A percentile compares a stretch with the other conserved stretches of the same genome.
Conservation (phyloP, 2,797 vertebrate genomes). For the Syngnathus rostellatus region DNA sequence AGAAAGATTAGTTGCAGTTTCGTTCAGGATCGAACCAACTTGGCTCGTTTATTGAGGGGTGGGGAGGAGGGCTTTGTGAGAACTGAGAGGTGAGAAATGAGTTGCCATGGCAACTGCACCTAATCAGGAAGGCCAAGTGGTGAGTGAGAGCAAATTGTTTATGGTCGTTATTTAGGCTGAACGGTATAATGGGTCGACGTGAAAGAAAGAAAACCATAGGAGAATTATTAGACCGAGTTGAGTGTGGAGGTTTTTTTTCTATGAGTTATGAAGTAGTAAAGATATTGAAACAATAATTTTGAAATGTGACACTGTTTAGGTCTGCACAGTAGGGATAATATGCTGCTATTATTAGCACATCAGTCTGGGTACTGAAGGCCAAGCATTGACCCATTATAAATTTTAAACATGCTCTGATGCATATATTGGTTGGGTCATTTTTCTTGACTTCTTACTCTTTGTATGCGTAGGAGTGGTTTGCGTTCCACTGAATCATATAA, state of each 20-base stretch:
- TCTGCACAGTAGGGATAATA: neutral
- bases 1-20: conserved; percentile 40
- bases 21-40: conserved; percentile 46
- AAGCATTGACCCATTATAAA: neutral
- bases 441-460: neutral
- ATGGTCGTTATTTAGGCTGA: conserved; percentile 24
- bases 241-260: too few species aligned
- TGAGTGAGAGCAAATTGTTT: conserved; percentile 37
- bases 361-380: neutral
- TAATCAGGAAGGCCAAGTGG: conserved; percentile 37
- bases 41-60: conserved; percentile 50
- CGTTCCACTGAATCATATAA: neutral
- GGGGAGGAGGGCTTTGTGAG: conserved; percentile 34
- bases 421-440: neutral
- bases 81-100: conserved; percentile 38
- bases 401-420: neutral
- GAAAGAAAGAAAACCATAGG: neutral
- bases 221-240: too few species aligned
- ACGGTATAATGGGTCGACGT: conserved; percentile 2
- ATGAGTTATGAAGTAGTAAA: too few species aligned
- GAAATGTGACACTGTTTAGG: neutral
- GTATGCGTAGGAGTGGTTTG: neutral
- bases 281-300: neutral
- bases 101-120: conserved; percentile 67
- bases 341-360: conserved; percentile 2